A percentile compares a stretch with the other conserved stretches of the same genome.
Evolutionary conservation across 2,797 vertebrate species (phyloP).

Genomic region (Micromesistius poutassou): DNA sequence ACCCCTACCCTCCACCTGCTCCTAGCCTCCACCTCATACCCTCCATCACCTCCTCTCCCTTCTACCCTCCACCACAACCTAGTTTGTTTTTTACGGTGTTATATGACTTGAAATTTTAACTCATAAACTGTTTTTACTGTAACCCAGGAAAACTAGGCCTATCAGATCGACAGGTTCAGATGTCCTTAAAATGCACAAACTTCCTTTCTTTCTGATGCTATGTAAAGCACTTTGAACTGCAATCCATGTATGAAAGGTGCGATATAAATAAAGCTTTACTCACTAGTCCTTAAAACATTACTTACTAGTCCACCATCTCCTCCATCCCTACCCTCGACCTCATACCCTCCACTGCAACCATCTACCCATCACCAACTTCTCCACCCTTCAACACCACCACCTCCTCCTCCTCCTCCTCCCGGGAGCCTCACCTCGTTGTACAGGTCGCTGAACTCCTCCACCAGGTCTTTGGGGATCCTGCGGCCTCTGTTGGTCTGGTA

Average conservation of each 20-base stretch:
- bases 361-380: neutral
- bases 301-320: neutral
- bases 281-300: too few relatives aligned
- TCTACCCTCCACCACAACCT: neutral
- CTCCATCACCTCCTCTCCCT: neutral
- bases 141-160: too few relatives aligned
- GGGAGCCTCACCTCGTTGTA: slow-evolving; percentile 89
- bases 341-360: too few relatives aligned
- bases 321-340: neutral
- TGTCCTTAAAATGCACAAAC: too few relatives aligned
- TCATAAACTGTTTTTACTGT: too few relatives aligned
- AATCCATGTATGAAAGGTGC: too few relatives aligned
- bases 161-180: too few relatives aligned
- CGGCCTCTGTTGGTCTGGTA: slow-evolving; percentile 91
- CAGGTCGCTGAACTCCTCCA: slow-evolving; percentile 99
- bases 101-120: too few relatives aligned
- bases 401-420: neutral
- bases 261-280: too few relatives aligned
- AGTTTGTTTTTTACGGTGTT: too few relatives aligned
- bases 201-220: too few relatives aligned
- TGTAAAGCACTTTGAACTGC: too few relatives aligned
- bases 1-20: neutral
- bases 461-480: slow-evolving; percentile 96
- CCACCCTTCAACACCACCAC: neutral
- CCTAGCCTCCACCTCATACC: neutral